These are phyloP conservation scores for Thalassoma bifasciatum DNA, from an alignment of 2,113 vertebrate species.

Conservation along the genomic window DNA sequence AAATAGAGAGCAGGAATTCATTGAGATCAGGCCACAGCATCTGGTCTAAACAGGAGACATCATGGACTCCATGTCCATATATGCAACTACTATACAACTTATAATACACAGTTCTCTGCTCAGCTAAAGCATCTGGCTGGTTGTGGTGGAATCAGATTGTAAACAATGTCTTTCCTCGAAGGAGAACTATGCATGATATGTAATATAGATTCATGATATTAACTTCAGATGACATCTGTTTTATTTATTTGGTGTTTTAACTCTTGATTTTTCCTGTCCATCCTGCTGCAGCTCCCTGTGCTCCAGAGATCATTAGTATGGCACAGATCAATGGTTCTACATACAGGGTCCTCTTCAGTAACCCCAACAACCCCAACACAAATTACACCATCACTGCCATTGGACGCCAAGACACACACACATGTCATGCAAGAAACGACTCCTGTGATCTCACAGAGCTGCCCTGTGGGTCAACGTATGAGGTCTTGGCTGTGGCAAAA, in stretches of 20 bases:
- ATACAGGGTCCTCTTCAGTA: slow-evolving; percentile 83
- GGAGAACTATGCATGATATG: background rate
- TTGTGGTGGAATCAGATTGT: background rate
- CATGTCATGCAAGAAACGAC: slow-evolving; percentile 77
- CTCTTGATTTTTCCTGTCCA: too few species aligned
- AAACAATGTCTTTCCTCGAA: too few species aligned
- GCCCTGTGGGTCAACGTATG: slow-evolving; percentile 87
- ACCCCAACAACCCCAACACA: slow-evolving; percentile 80
- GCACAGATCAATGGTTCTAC: slow-evolving; percentile 79
- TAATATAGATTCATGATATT: background rate
- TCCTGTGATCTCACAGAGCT: slow-evolving; percentile 84
- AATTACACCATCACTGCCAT: slow-evolving; percentile 81
- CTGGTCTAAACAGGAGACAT: too few species aligned
- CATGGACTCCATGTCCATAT: too few species aligned
- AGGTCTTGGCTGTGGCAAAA: slow-evolving; percentile 85
- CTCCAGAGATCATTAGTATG: slow-evolving; percentile 89
- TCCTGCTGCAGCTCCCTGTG: slow-evolving; percentile 87
- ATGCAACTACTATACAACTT: too few species aligned
- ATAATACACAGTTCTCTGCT: background rate
- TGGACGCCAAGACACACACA: slow-evolving; percentile 65
- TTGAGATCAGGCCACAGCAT: too few species aligned
- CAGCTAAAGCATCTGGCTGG: background rate
- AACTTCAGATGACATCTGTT: background rate
- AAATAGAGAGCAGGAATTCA: too few species aligned
- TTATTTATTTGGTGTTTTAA: background rate